phyloP scores from a whole-genome alignment of 2,113 vertebrate species.

The Tachuris rubrigastra region DNA sequence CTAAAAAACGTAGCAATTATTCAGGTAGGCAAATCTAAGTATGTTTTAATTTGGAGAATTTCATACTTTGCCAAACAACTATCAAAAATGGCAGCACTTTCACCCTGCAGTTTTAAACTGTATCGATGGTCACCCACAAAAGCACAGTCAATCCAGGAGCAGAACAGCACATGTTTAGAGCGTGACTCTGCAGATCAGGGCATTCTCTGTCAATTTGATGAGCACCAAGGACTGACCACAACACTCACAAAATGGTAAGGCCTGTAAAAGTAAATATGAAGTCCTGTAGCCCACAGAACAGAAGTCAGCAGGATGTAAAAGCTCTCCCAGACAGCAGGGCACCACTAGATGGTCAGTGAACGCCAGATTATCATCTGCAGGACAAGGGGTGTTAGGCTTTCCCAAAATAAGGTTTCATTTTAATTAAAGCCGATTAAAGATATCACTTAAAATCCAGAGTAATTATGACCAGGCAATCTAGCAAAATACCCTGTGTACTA shows the following conservation, averaged over 20 bases:
- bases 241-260: not conserved
- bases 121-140: not conserved
- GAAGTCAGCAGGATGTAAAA: slow-evolving; percentile 9
- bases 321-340: slow-evolving; percentile 68
- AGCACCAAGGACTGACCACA: not conserved
- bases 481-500: slow-evolving; percentile 33
- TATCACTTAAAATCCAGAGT: slow-evolving; percentile 33
- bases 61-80: not conserved
- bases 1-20: not conserved
- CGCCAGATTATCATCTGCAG: slow-evolving; percentile 55
- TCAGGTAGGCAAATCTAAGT: not conserved
- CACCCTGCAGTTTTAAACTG: not conserved
- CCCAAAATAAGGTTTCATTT: slow-evolving; percentile 62
- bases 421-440: slow-evolving; percentile 66
- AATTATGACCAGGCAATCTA: slow-evolving; percentile 43
- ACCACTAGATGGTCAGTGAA: slow-evolving; percentile 59
- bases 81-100: not conserved
- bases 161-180: not conserved
- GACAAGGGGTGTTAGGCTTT: slow-evolving; percentile 47
- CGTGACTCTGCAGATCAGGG: not conserved
- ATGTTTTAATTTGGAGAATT: not conserved
- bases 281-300: slow-evolving; percentile 44
- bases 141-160: rapidly evolving
- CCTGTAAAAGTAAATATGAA: not conserved
- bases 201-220: not conserved